Evolutionary conservation across 2,888 invertebrate genomes (phyloP).

Genomic region (Eumerus sabulonum): DNA sequence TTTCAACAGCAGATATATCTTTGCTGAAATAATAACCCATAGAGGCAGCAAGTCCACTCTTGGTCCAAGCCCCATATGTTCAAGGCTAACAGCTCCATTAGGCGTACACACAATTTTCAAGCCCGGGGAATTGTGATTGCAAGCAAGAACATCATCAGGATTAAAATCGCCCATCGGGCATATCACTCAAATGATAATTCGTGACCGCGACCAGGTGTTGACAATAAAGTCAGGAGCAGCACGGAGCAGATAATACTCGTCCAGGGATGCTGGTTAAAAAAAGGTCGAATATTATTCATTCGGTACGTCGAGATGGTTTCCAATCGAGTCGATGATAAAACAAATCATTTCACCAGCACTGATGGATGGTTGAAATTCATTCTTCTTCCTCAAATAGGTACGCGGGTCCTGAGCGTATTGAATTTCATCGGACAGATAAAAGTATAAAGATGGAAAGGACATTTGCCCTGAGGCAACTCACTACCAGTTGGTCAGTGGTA

Average conservation of each 20-base stretch:
- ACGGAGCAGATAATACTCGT: background rate
- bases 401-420: no score
- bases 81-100: constrained; percentile 27
- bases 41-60: constrained; percentile 1
- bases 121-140: background rate
- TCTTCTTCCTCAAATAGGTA: background rate
- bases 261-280: background rate
- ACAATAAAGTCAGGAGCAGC: constrained; percentile 9
- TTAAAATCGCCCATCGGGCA: constrained; percentile 34
- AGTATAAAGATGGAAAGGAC: constrained; percentile 15
- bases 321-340: constrained; percentile 12
- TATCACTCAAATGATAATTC: constrained; percentile 34
- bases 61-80: constrained; percentile 20
- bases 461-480: background rate
- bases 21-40: constrained; percentile 20
- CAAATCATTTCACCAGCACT: constrained; percentile 24
- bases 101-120: constrained; percentile 22
- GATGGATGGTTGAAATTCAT: background rate
- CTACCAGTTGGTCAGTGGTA: background rate
- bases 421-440: constrained; percentile 34
- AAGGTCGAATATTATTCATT: constrained; percentile 24
- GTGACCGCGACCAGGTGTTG: constrained; percentile 41
- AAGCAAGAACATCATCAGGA: constrained; percentile 19
- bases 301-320: background rate
- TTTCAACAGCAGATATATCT: no score